A percentile compares a stretch with the other conserved stretches of the same genome.
Evolutionary conservation across 2,888 invertebrate species (phyloP).

Genomic region (Charanyca ferruginea): DNA sequence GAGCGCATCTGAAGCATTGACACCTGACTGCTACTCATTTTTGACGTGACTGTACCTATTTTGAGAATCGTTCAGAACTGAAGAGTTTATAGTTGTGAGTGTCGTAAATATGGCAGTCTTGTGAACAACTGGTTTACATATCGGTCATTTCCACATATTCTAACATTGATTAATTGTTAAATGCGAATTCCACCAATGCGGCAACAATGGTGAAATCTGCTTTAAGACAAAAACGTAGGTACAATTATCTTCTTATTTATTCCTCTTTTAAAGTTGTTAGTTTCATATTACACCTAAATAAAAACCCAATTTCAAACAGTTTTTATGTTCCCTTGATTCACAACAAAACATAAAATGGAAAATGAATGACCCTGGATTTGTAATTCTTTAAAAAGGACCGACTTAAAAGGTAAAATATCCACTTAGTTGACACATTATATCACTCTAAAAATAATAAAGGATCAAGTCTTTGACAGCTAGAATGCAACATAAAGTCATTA

Average conservation of each 20-base stretch:
- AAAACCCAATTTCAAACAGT: conserved; percentile 11
- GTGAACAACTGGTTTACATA: conserved; percentile 29
- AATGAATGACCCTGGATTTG: conserved; percentile 31
- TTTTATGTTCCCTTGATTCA: conserved; percentile 24
- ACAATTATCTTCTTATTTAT: background rate
- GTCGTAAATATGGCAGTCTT: conserved; percentile 21
- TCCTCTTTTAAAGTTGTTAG: background rate
- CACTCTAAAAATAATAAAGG: conserved; percentile 50
- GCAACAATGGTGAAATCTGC: background rate
- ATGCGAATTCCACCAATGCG: background rate
- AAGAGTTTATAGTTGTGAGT: conserved; percentile 26
- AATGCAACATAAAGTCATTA: conserved; percentile 52
- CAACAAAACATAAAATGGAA: conserved; percentile 38
- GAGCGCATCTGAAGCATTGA: conserved; percentile 68
- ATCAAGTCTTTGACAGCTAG: conserved; percentile 51
- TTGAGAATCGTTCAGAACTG: conserved; percentile 34
- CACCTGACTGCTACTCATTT: conserved; percentile 46
- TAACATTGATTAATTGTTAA: background rate
- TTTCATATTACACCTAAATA: background rate
- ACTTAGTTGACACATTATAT: conserved; percentile 43
- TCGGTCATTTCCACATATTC: background rate
- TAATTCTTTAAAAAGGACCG: conserved; percentile 35
- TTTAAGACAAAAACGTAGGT: background rate
- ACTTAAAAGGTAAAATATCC: conserved; percentile 44
- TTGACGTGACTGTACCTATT: conserved; percentile 48